Percentiles rank a stretch among this genome's conserved stretches.
Conservation (phyloP, 2,113 vertebrate genomes). For the Chroicocephalus ridibundus region DNA sequence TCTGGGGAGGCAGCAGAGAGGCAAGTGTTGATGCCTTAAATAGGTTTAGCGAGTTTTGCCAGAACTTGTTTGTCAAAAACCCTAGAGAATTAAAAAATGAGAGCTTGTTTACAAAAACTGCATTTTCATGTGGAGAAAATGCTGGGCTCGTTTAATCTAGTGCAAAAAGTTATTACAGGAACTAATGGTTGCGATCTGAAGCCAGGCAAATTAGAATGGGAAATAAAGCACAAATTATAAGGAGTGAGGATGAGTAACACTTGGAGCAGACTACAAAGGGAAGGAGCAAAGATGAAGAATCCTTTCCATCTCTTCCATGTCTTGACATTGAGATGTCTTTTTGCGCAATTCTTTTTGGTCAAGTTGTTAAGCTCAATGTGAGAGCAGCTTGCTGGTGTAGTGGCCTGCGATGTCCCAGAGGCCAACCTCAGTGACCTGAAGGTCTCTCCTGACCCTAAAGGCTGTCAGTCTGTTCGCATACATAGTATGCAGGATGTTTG, state of each 20-base stretch:
- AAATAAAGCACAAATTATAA: constrained; percentile 24
- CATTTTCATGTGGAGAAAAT: not conserved
- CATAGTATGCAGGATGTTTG: not conserved
- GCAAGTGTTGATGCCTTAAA: not conserved
- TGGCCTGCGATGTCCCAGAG: not conserved
- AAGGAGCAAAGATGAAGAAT: not conserved
- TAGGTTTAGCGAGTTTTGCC: not conserved
- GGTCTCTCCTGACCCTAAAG: not conserved
- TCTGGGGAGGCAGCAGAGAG: not conserved
- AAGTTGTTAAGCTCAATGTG: not conserved
- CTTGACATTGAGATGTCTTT: not conserved
- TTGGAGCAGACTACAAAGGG: not conserved
- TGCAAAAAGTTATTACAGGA: not conserved
- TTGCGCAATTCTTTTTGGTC: not conserved
- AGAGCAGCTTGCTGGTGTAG: not conserved
- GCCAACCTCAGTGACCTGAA: not conserved
- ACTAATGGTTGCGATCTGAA: not conserved
- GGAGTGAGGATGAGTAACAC: not conserved
- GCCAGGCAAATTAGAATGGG: constrained; percentile 19
- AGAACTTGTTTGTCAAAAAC: not conserved
- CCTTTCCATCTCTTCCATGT: not conserved
- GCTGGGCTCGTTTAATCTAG: not conserved
- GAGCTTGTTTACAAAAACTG: not conserved
- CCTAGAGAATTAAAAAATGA: not conserved
- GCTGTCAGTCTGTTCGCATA: not conserved